A percentile compares a stretch with the other conserved stretches of the same genome.
These are phyloP conservation scores for Pteropus rufus DNA, from an alignment of 2,797 vertebrate species.

Conservation along the genomic window DNA sequence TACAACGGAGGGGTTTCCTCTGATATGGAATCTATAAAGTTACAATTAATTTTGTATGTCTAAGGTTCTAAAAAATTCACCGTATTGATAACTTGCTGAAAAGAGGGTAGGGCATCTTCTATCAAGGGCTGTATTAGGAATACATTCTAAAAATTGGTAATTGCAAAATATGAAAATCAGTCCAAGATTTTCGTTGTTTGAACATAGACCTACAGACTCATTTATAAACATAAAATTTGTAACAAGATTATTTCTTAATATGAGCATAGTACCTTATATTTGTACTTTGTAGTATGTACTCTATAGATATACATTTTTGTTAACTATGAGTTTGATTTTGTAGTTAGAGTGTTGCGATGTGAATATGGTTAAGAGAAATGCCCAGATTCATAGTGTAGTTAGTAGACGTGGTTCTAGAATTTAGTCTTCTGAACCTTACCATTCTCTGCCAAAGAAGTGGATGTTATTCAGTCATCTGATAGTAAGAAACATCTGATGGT, in stretches of 20 bases:
- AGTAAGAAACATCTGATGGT: neutral
- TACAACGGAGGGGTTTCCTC: neutral
- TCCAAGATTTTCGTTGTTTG: neutral
- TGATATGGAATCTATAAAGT: neutral
- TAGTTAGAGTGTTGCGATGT: neutral
- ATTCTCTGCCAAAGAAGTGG: constrained; percentile 19
- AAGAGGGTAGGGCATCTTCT: neutral
- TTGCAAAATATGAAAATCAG: neutral
- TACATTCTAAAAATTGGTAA: constrained; percentile 2
- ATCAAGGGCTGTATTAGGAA: neutral
- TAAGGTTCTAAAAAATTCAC: neutral
- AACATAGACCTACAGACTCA: neutral
- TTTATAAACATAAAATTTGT: constrained; percentile 13
- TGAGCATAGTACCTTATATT: neutral
- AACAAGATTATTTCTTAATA: neutral
- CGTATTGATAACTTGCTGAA: constrained; percentile 3
- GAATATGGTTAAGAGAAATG: constrained; percentile 10
- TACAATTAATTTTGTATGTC: neutral
- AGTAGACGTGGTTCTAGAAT: constrained; percentile 29
- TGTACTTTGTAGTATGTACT: neutral
- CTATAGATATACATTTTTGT: neutral
- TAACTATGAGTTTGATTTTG: constrained; percentile 22
- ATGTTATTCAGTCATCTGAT: neutral
- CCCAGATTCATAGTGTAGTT: neutral
- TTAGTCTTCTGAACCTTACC: neutral